Evolutionary conservation across 2,888 invertebrate genomes (phyloP).

Genomic region (Hemicrepidius hirtus): DNA sequence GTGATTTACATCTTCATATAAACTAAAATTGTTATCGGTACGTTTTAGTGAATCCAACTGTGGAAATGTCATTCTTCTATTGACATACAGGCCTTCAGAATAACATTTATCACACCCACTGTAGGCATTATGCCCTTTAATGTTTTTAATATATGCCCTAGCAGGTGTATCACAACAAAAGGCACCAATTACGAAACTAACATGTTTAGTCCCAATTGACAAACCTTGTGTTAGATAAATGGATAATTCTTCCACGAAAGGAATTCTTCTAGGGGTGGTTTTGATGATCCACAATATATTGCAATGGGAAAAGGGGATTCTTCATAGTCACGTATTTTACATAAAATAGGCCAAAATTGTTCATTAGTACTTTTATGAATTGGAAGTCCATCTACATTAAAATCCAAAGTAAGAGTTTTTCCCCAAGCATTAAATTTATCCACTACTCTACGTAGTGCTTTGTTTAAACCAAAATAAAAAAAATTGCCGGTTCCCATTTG

Average conservation of each 20-base stretch:
- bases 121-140: constrained; percentile 10
- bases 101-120: constrained; percentile 1
- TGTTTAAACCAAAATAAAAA: constrained; percentile 6
- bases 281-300: background rate
- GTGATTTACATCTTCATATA: background rate
- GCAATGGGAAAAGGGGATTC: background rate
- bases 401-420: background rate
- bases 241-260: background rate
- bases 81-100: background rate
- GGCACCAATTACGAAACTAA: background rate
- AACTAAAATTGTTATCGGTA: background rate
- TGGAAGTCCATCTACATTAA: background rate
- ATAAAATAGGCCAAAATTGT: too few relatives aligned
- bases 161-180: constrained; percentile 16
- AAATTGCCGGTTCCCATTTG: background rate
- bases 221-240: background rate
- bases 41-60: background rate
- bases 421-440: background rate
- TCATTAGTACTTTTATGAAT: too few relatives aligned
- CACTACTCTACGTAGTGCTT: background rate
- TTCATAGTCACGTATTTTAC: too few relatives aligned
- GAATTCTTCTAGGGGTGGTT: background rate
- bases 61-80: constrained; percentile 2
- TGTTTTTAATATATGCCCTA: constrained; percentile 10
- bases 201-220: background rate